phyloP scores from a whole-genome alignment of 2,113 vertebrate species.

The Gobiocypris rarus region DNA sequence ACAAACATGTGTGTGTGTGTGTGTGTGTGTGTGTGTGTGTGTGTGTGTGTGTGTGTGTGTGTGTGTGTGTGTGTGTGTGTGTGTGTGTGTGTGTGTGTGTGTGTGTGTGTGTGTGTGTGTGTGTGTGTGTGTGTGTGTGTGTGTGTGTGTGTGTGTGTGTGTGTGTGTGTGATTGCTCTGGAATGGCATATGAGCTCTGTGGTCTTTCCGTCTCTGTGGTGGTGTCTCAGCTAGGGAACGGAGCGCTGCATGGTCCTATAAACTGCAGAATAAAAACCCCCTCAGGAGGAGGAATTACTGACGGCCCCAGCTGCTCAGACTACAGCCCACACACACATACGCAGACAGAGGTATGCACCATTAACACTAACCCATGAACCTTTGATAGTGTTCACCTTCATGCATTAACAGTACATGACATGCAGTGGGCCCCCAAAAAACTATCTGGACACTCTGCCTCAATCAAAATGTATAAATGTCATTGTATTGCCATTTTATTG shows the following conservation, averaged over 20 bases:
- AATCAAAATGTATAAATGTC: not conserved
- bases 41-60: too few relatives aligned
- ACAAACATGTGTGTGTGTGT: too few relatives aligned
- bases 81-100: not conserved
- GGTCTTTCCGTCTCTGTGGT: constrained; percentile 35
- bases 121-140: too few relatives aligned
- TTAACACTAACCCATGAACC: not conserved
- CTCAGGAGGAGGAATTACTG: constrained; percentile 49
- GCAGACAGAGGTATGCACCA: not conserved
- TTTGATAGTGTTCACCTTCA: not conserved
- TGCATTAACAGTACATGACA: not conserved
- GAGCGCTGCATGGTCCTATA: constrained; percentile 44
- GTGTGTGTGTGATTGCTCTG: not conserved
- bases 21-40: too few relatives aligned
- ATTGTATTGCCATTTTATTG: too few relatives aligned
- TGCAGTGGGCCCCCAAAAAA: not conserved
- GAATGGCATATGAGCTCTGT: constrained; percentile 44
- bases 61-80: not conserved
- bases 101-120: too few relatives aligned
- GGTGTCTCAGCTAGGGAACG: constrained; percentile 46
- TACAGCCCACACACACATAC: constrained; percentile 34
- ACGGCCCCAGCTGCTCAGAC: constrained; percentile 47
- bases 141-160: not conserved
- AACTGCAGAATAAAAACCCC: constrained; percentile 51
- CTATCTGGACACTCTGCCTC: not conserved